Evolutionary conservation across 2,888 invertebrate genomes (phyloP).

Genomic region (Gibbula magus): DNA sequence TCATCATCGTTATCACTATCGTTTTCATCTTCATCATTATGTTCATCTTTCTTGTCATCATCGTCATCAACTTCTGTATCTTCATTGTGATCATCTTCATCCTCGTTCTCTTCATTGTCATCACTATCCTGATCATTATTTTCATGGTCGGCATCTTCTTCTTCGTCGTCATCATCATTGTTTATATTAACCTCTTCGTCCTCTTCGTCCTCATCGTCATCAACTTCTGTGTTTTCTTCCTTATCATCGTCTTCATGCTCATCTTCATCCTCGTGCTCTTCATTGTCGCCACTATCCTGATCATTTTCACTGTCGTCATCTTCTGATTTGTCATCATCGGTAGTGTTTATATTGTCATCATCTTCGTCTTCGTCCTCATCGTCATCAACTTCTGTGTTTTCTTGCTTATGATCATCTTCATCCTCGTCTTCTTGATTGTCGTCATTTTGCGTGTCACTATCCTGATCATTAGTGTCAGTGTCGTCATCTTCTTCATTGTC

Average conservation of each 20-base stretch:
- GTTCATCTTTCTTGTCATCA: too few species aligned
- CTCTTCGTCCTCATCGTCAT: background rate
- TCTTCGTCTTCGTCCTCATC: background rate
- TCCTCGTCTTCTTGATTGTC: too few species aligned
- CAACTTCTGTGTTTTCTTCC: slow-evolving; percentile 11
- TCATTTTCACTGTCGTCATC: slow-evolving; percentile 20
- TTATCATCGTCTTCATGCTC: slow-evolving; percentile 10
- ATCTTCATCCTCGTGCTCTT: background rate
- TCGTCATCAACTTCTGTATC: too few species aligned
- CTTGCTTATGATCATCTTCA: too few species aligned
- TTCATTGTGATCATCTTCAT: too few species aligned
- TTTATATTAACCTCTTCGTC: background rate
- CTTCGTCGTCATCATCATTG: background rate
- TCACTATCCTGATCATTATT: too few species aligned
- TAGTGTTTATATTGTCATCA: background rate
- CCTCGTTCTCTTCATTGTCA: too few species aligned
- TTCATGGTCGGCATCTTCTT: too few species aligned
- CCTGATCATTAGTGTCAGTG: too few species aligned
- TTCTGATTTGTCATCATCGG: slow-evolving; percentile 21
- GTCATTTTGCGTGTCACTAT: too few species aligned
- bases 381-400: too few species aligned
- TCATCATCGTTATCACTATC: slow-evolving; percentile 19
- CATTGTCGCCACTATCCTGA: background rate
- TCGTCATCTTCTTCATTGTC: background rate
- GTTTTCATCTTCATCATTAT: background rate